Evolutionary conservation across 53 echinoderm and acorn worm species (phyloP).

Genomic region (Crossaster papposus): DNA sequence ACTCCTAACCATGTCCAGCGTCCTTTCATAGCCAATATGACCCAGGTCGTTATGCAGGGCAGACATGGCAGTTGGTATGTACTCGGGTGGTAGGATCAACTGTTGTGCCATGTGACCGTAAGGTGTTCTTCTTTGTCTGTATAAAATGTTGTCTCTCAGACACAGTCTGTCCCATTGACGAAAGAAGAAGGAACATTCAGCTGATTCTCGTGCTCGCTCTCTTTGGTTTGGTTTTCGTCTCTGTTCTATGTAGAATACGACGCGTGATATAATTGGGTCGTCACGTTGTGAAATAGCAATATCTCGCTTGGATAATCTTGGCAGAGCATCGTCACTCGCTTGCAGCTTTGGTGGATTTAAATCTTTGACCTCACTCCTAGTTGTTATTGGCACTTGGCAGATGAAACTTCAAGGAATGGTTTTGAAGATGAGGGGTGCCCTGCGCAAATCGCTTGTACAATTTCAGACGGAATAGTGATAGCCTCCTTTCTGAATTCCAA

Average conservation of each 20-base stretch:
- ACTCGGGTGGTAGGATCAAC: constrained; percentile 16
- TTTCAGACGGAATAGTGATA: neutral
- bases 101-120: constrained; percentile 13
- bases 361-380: neutral
- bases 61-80: constrained; percentile 31
- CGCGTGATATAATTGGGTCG: constrained; percentile 7
- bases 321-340: neutral
- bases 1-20: constrained; percentile 40
- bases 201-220: constrained; percentile 19
- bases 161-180: constrained; percentile 30
- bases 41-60: constrained; percentile 53
- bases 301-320: constrained; percentile 12
- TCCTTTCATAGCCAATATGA: constrained; percentile 50
- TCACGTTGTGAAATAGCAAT: constrained; percentile 31
- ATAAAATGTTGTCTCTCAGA: constrained; percentile 16
- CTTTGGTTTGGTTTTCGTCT: neutral
- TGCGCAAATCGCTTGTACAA: constrained; percentile 29
- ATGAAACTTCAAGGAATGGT: neutral
- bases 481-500: constrained; percentile 32
- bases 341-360: neutral
- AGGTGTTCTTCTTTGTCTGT: constrained; percentile 18
- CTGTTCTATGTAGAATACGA: constrained; percentile 27
- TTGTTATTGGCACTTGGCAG: constrained; percentile 13
- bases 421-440: constrained; percentile 22
- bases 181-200: constrained; percentile 21